Percentiles rank a stretch among this genome's conserved stretches.
Conservation (phyloP, 2,888 invertebrate genomes). For the Netelia melanura region DNA sequence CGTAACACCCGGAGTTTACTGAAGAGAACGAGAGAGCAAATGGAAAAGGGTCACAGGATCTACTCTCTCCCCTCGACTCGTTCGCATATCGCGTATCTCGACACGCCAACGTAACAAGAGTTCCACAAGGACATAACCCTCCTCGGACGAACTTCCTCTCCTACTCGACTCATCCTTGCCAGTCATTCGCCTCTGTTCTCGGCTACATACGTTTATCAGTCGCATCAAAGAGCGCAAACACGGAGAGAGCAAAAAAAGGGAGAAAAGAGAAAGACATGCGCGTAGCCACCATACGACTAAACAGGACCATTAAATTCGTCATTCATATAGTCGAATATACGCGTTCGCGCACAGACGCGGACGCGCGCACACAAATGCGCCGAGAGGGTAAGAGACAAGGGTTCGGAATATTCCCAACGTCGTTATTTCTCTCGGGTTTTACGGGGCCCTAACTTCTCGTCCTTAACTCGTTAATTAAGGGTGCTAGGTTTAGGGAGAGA, state of each 20-base stretch:
- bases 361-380: neutral
- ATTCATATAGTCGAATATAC: slow-evolving; percentile 73
- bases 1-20: neutral
- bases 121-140: slow-evolving; percentile 22
- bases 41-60: slow-evolving; percentile 29
- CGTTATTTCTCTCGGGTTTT: slow-evolving; percentile 77
- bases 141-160: neutral
- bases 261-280: neutral
- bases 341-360: slow-evolving; percentile 25
- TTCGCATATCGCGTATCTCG: slow-evolving; percentile 19
- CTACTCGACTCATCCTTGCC: neutral
- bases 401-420: slow-evolving; percentile 66
- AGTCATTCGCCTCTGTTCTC: neutral
- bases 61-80: neutral
- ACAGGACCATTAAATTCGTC: slow-evolving; percentile 77
- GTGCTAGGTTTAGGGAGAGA: slow-evolving; percentile 68
- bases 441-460: slow-evolving; percentile 78
- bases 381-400: slow-evolving; percentile 12
- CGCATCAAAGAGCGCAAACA: slow-evolving; percentile 45
- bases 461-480: slow-evolving; percentile 80
- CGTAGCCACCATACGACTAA: slow-evolving; percentile 60
- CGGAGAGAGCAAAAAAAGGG: neutral
- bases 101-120: slow-evolving; percentile 25
- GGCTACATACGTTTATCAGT: slow-evolving; percentile 40
- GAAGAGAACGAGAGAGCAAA: neutral